Base-by-base conservation (phyloP, 2,888 invertebrate species). In the Brachyptera putata region DNA sequence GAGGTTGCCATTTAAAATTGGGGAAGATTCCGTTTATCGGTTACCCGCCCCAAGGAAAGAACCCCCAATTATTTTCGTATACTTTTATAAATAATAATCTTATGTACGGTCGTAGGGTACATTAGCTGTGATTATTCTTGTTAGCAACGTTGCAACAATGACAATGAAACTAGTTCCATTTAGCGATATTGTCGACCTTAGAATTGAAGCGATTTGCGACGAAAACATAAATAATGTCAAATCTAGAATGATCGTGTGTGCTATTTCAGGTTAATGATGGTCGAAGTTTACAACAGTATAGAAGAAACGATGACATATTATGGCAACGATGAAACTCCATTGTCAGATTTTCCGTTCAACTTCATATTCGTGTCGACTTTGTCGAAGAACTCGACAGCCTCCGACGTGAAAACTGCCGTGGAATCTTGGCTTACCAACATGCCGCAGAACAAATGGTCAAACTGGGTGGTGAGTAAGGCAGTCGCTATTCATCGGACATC, bases 381-480 rank as follows among this genome's bases (percentile, higher is more conserved):
- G 1, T 76, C 76, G 1, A 73, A 73, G 3, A 66, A 71, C 1
- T 60, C 60, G 7, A 77, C 69, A 13, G 81, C 81, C 0, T 65
- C 73, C 1, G 78, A 80, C 65, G 75, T 80, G 62, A 78, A 78
- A 1, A 74, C 76, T 34, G 69, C 75, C 5, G 79, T 85, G 30
- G 74, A 81, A 56, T 71, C 71, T 26, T 87, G 84, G 85, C 71
- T 84, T 61, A 75, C 77, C 1, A 77, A 78, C 46, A 79, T 85
- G 78, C 85, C 85, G 0, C 64, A 72, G 18, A 79, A 78, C 0
- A 74, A 74, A 13, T 79, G 80, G 58, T 77, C 86, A 24, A 86
- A 86, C 70, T 86, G 86, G 85, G 83, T 82, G 75, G 83, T 88
- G 77, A 76, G 84, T 76, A 61, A n/a, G n/a, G n/a, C n/a, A n/a